Evolutionary conservation across 92 coral and sea anemone species (phyloP).

Genomic region (Umimayanthus kanabou): DNA sequence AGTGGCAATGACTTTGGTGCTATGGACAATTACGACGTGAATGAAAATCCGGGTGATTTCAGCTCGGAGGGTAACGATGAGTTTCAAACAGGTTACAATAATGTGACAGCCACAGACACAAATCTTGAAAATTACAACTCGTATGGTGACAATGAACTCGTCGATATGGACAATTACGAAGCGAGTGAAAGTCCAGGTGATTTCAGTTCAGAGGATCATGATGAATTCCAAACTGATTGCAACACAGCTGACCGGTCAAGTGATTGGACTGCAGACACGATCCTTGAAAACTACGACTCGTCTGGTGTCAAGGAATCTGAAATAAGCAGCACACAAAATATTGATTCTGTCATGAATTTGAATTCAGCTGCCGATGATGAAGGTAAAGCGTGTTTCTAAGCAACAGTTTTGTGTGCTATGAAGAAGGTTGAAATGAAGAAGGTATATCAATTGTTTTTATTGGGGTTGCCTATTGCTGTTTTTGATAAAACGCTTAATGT

Average conservation of each 20-base stretch:
- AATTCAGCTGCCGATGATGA: conserved; percentile 1
- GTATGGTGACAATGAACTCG: neutral
- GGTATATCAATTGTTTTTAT: neutral
- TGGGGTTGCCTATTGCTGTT: no score
- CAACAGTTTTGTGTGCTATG: no score
- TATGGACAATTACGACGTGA: neutral
- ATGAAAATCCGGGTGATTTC: neutral
- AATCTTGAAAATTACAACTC: neutral
- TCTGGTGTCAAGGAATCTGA: neutral
- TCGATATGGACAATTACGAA: neutral
- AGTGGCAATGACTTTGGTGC: neutral
- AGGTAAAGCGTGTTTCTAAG: neutral
- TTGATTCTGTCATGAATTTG: neutral
- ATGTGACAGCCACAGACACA: neutral
- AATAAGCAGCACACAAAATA: neutral
- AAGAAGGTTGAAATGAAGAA: no score
- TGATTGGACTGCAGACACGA: neutral
- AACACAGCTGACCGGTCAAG: neutral
- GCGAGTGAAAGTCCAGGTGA: neutral
- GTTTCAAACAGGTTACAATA: neutral
- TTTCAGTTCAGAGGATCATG: neutral
- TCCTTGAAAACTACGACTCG: neutral
- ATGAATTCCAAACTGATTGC: neutral
- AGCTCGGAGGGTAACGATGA: neutral
- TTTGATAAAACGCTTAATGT: no score